Conservation (phyloP, 2,797 vertebrate species). For the Hemibagrus guttatus region DNA sequence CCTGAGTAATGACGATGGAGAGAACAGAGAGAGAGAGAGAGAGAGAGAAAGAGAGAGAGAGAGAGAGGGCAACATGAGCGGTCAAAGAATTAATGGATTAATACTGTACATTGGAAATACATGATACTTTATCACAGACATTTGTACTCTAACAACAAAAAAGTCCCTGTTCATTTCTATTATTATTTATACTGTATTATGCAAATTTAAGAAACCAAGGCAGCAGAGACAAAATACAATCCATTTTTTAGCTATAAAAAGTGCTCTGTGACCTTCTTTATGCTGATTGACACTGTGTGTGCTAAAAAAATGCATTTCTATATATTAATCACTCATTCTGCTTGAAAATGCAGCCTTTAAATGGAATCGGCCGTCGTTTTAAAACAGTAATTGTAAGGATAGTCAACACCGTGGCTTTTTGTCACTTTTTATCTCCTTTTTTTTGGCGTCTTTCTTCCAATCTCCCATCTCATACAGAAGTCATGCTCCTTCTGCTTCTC, state of each 20-base stretch:
- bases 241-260: not conserved
- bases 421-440: conserved; percentile 34
- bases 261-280: not conserved
- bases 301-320: conserved; percentile 20
- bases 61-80: not conserved
- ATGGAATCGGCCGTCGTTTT: conserved; percentile 45
- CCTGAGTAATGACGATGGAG: not conserved
- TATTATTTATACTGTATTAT: not conserved
- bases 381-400: conserved; percentile 54
- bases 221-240: not conserved
- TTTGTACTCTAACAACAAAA: not conserved
- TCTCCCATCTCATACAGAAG: conserved; percentile 65
- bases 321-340: conserved; percentile 52
- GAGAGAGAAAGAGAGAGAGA: not conserved
- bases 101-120: not conserved
- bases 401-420: conserved; percentile 37
- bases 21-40: not conserved
- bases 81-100: not conserved
- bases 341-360: conserved; percentile 47
- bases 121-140: not conserved
- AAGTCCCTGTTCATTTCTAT: not conserved
- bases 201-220: not conserved
- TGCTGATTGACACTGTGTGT: not conserved
- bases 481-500: conserved; percentile 46
- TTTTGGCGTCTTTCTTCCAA: conserved; percentile 36